Evolutionary conservation across 2,113 vertebrate species (phyloP).

Genomic region (Odocoileus virginianus): DNA sequence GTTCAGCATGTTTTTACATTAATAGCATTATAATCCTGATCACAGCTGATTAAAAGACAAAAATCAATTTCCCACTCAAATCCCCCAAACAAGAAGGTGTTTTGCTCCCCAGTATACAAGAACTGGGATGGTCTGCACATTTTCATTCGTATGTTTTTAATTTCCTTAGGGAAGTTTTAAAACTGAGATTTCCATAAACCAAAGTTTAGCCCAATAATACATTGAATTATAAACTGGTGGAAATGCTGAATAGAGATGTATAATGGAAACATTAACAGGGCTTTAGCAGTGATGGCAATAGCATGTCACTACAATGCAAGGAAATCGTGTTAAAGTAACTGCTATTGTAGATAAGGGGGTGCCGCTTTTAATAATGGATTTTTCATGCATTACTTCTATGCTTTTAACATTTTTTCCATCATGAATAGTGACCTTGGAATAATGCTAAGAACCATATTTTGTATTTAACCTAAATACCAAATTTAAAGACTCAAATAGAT

Average conservation of each 20-base stretch:
- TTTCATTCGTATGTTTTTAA: slow-evolving; percentile 37
- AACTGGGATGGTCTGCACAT: not conserved
- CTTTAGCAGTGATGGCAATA: not conserved
- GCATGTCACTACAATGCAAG: slow-evolving; percentile 41
- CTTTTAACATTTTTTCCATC: slow-evolving; percentile 68
- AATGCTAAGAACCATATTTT: slow-evolving; percentile 68
- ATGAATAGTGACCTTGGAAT: slow-evolving; percentile 65
- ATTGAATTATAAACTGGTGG: slow-evolving; percentile 37
- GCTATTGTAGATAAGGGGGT: slow-evolving; percentile 70
- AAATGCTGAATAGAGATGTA: slow-evolving; percentile 44
- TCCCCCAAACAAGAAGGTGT: slow-evolving; percentile 50
- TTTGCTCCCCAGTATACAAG: not conserved
- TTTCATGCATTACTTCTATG: slow-evolving; percentile 58
- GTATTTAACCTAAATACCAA: slow-evolving; percentile 76
- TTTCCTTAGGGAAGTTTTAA: slow-evolving; percentile 55
- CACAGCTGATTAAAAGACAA: slow-evolving; percentile 63
- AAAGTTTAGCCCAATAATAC: slow-evolving; percentile 40
- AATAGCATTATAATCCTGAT: slow-evolving; percentile 58
- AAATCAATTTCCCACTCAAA: slow-evolving; percentile 56
- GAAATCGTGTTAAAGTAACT: slow-evolving; percentile 56
- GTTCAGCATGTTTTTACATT: slow-evolving; percentile 55
- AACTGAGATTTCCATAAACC: slow-evolving; percentile 39
- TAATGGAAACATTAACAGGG: slow-evolving; percentile 60
- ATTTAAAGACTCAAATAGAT: slow-evolving; percentile 73
- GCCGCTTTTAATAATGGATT: slow-evolving; percentile 65